A percentile compares a stretch with the other conserved stretches of the same genome.
These are phyloP conservation scores for Pasiphila rectangulata DNA, from an alignment of 2,888 invertebrate genomes.

Conservation along the genomic window DNA sequence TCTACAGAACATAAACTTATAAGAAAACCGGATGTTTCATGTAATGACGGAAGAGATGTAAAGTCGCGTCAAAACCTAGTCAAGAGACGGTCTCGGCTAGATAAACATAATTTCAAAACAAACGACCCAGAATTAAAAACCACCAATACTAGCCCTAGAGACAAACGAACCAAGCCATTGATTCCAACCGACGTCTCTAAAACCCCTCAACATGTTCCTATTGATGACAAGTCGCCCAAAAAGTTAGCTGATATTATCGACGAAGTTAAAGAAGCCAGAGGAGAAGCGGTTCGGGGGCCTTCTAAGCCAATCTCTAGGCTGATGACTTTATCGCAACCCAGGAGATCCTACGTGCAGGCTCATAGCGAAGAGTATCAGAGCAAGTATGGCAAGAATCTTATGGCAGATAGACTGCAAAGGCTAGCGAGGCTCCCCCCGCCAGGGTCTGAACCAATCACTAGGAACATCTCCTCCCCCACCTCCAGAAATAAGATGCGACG, in stretches of 20 bases:
- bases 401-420: conserved; percentile 50
- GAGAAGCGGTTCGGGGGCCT: conserved; percentile 72
- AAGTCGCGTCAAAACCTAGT: conserved; percentile 34
- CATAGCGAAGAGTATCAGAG: conserved; percentile 56
- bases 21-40: conserved; percentile 45
- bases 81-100: conserved; percentile 45
- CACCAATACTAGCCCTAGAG: conserved; percentile 28
- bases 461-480: conserved; percentile 24
- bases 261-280: conserved; percentile 67
- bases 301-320: conserved; percentile 55
- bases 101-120: conserved; percentile 40
- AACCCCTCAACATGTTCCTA: conserved; percentile 25
- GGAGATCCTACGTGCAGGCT: conserved; percentile 58
- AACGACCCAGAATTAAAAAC: conserved; percentile 33
- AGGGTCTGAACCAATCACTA: conserved; percentile 23
- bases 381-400: conserved; percentile 49
- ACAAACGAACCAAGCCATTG: conserved; percentile 30
- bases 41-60: conserved; percentile 36
- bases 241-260: conserved; percentile 62
- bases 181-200: conserved; percentile 22
- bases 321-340: conserved; percentile 66
- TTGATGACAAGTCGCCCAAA: conserved; percentile 47
- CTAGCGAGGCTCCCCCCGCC: conserved; percentile 32
- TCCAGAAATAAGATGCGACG: conserved; percentile 36
- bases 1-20: conserved; percentile 39